A percentile compares a stretch with the other conserved stretches of the same genome.
phyloP scores from a whole-genome alignment of 2,888 invertebrate species.

The Coelopa pilipes region DNA sequence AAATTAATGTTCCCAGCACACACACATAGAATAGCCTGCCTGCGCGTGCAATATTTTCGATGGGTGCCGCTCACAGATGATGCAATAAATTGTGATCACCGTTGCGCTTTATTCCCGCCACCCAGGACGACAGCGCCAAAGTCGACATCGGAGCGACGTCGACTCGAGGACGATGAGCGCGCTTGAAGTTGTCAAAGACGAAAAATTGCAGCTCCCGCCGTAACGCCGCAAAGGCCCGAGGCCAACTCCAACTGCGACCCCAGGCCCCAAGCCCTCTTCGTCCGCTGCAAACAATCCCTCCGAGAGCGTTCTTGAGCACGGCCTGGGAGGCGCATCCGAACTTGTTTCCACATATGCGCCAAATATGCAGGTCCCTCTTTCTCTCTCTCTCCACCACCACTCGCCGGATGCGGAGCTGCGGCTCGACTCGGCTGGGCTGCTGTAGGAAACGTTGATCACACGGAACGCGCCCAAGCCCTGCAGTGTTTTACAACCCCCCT shows the following conservation, averaged over 20 bases:
- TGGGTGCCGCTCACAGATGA: background rate
- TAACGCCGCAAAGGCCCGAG: background rate
- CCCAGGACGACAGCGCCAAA: no score
- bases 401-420: no score
- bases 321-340: background rate
- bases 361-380: no score
- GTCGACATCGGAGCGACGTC: no score
- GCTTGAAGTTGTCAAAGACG: background rate
- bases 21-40: background rate
- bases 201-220: background rate
- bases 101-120: background rate
- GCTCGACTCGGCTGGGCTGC: background rate
- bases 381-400: no score
- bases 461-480: background rate
- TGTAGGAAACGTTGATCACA: background rate
- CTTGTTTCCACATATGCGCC: no score
- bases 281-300: background rate
- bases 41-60: background rate
- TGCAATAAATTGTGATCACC: constrained; percentile 1
- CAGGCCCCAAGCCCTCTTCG: background rate
- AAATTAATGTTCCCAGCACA: background rate
- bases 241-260: background rate
- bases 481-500: no score
- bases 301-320: background rate
- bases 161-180: background rate